phyloP scores from a whole-genome alignment of 2,888 invertebrate genomes.

The Oligia fasciuncula region DNA sequence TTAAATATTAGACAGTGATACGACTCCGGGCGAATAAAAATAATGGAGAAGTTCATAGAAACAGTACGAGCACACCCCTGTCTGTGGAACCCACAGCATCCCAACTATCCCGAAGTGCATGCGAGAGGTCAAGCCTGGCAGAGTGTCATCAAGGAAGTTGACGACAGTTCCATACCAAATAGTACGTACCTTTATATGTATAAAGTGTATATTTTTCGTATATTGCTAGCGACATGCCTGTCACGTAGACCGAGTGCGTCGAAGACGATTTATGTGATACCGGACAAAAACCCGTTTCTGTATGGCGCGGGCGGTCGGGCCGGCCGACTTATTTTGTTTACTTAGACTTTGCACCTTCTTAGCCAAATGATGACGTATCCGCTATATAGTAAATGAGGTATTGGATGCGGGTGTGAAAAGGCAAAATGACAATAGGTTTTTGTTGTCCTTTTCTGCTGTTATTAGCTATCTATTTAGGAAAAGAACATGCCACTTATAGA shows the following conservation, averaged over 20 bases:
- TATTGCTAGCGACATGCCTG: not conserved
- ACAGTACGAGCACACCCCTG: constrained; percentile 82
- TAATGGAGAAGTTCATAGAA: constrained; percentile 84
- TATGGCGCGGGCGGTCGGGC: not conserved
- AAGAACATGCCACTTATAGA: not conserved
- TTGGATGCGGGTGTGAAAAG: not conserved
- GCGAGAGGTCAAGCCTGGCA: constrained; percentile 85
- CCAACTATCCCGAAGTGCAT: constrained; percentile 82
- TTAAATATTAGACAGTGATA: not conserved
- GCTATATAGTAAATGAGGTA: not conserved
- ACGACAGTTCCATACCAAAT: constrained; percentile 79
- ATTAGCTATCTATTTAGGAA: not conserved
- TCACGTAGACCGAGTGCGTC: not conserved
- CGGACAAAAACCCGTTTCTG: constrained; percentile 34
- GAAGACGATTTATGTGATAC: constrained; percentile 1
- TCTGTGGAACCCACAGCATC: constrained; percentile 85
- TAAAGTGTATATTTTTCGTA: not conserved
- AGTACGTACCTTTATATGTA: constrained; percentile 71
- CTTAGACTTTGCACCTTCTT: not conserved
- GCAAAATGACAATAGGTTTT: not conserved
- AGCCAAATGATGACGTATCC: not conserved
- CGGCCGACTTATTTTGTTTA: not conserved
- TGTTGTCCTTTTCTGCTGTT: not conserved
- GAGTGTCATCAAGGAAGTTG: constrained; percentile 79
- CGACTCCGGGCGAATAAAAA: constrained; percentile 6